Conservation (phyloP, 2,797 vertebrate genomes). For the Sphenodon punctatus region DNA sequence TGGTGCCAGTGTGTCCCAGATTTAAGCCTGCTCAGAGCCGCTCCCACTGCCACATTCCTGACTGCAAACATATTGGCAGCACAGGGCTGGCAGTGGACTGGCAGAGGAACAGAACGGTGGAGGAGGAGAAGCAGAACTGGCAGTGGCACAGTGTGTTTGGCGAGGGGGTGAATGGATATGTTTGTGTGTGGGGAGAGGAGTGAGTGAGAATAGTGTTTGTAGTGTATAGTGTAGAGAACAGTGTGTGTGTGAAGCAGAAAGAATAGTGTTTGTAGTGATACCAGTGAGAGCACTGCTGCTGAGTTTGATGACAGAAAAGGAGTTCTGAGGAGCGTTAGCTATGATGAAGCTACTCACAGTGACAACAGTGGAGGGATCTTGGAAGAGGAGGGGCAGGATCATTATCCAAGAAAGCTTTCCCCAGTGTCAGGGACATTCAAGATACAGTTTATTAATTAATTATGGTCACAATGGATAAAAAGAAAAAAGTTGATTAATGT, state of each 20-base stretch:
- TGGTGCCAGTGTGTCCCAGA: too few species aligned
- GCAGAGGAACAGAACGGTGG: too few species aligned
- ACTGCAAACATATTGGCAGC: too few species aligned
- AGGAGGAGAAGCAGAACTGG: too few species aligned
- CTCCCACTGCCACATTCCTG: too few species aligned
- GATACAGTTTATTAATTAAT: constrained; percentile 73
- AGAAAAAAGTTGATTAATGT: constrained; percentile 13
- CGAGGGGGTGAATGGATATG: too few species aligned
- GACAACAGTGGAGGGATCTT: constrained; percentile 85
- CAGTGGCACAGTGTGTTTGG: too few species aligned
- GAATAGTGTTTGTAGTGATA: constrained; percentile 96
- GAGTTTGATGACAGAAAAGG: constrained; percentile 88
- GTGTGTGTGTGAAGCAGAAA: constrained; percentile 96
- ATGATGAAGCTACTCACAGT: constrained; percentile 84
- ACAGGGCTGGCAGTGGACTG: too few species aligned
- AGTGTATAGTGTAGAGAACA: too few species aligned
- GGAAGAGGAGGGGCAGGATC: constrained; percentile 87
- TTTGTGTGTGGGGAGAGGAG: too few species aligned
- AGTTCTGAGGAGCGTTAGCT: constrained; percentile 81
- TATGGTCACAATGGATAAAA: constrained; percentile 48
- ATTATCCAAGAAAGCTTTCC: constrained; percentile 63
- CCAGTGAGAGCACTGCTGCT: constrained; percentile 91
- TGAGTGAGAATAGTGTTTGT: too few species aligned
- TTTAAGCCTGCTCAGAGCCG: too few species aligned
- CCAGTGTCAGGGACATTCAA: constrained; percentile 77